Evolutionary conservation across 2,113 vertebrate species (phyloP), one percentile per base, ranked within the genome.

Genomic region (Leuciscus idus): DNA sequence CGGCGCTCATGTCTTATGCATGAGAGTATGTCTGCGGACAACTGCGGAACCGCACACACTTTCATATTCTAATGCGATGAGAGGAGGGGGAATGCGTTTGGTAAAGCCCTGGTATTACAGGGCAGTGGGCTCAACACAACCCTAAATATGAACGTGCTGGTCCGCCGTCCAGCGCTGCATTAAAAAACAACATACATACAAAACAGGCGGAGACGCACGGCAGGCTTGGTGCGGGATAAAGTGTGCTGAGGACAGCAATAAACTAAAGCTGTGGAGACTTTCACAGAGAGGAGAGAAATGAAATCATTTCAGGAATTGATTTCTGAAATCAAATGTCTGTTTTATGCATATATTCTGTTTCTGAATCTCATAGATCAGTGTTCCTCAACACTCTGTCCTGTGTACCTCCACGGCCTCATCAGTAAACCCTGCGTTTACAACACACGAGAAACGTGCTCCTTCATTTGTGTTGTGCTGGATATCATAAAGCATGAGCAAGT

Each of bases 11-110:
- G 95, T 95, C 94, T 97, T 97, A 96, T 97, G 96, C 96, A 97
- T 97, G 96, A 96, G 96, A 94, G 92, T 89, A 92, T 95, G 95
- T 95, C 95, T 84, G 84, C 95, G 95, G 95, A 96, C 96, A 96
- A 96, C 96, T 96, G 96, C 94, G 93, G 92, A 95, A 94, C 95
- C 94, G 94, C 96, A 97, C 96, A 98, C 97, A 98, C 97, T 98
- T 98, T 99, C 97, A 99, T 98, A 98, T 98, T 98, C 97, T 98
- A 99, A 98, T 99, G 97, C 96, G 96, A 93, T 94, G 95, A 93
- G 95, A 96, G 94, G 90, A 93, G 91, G 91, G 86, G 90, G 88
- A 97, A 97, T 97, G 97, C 97, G 97, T 98, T 99, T 98, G 96
- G 64, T 98, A 98, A 99, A 97, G 96, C 97, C 96, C 95, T 94